These are phyloP conservation scores for Pituophis catenifer DNA, from an alignment of 2,113 vertebrate species.

Conservation along the genomic window DNA sequence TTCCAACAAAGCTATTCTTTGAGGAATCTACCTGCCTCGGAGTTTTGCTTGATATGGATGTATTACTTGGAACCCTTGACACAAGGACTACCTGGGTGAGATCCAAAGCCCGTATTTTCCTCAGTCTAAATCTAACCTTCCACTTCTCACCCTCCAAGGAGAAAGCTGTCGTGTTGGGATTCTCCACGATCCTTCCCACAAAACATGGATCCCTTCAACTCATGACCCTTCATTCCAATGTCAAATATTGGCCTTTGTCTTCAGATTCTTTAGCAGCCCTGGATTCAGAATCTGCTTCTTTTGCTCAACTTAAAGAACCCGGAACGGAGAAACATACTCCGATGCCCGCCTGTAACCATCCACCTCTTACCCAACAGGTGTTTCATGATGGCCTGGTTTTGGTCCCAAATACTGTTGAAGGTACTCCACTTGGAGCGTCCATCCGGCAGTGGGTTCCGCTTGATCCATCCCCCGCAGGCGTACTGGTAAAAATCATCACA, in stretches of 20 bases:
- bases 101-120: background rate
- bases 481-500: conserved; percentile 98
- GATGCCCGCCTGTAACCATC: background rate
- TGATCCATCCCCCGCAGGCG: conserved; percentile 93
- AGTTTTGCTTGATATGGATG: too few species aligned
- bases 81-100: too few species aligned
- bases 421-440: conserved; percentile 95
- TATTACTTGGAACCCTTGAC: too few species aligned
- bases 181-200: background rate
- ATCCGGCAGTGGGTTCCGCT: conserved; percentile 89
- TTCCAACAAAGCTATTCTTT: too few species aligned
- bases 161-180: background rate
- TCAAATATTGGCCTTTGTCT: background rate
- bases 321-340: background rate
- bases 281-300: background rate
- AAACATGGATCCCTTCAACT: background rate
- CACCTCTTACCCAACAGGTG: conserved; percentile 84
- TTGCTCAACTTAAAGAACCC: background rate
- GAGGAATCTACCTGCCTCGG: too few species aligned
- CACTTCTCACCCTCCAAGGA: background rate
- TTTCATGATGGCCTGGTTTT: conserved; percentile 96
- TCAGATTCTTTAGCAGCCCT: background rate
- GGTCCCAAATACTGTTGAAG: conserved; percentile 97
- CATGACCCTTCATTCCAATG: background rate
- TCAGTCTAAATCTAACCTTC: background rate